Conservation (phyloP, 2,113 vertebrate species). For the Sisor rabdophorus region DNA sequence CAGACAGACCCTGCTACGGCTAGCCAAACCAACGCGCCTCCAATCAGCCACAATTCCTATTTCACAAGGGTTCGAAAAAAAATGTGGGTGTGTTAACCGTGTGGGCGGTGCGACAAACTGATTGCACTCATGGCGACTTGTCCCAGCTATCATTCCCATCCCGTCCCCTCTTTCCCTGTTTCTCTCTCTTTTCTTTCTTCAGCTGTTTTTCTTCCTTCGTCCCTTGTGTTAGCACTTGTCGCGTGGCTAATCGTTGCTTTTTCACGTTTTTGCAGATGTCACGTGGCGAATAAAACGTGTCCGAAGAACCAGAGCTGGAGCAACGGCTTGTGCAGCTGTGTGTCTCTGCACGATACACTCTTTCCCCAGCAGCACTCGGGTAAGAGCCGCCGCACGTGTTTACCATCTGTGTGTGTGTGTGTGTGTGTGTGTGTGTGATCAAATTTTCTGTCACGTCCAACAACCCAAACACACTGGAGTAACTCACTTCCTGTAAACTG, state of each 20-base stretch:
- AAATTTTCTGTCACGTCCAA: too few species aligned
- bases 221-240: slow-evolving; percentile 11
- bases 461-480: neutral
- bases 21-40: slow-evolving; percentile 10
- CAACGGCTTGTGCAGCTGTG: slow-evolving; percentile 80
- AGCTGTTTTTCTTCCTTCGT: neutral
- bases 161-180: too few species aligned
- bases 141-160: too few species aligned
- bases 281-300: slow-evolving; percentile 83
- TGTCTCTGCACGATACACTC: slow-evolving; percentile 70
- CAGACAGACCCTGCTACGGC: slow-evolving; percentile 18
- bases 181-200: too few species aligned
- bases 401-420: slow-evolving; percentile 27
- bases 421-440: neutral
- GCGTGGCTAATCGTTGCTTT: slow-evolving; percentile 38
- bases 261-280: slow-evolving; percentile 72
- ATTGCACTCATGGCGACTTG: too few species aligned
- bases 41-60: neutral
- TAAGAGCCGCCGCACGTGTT: slow-evolving; percentile 61
- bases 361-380: slow-evolving; percentile 72
- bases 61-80: too few species aligned
- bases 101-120: too few species aligned
- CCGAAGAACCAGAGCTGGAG: slow-evolving; percentile 83
- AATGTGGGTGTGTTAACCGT: too few species aligned
- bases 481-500: slow-evolving; percentile 1